Conservation (phyloP, 2,113 vertebrate species). For the Pontoporia blainvillei region DNA sequence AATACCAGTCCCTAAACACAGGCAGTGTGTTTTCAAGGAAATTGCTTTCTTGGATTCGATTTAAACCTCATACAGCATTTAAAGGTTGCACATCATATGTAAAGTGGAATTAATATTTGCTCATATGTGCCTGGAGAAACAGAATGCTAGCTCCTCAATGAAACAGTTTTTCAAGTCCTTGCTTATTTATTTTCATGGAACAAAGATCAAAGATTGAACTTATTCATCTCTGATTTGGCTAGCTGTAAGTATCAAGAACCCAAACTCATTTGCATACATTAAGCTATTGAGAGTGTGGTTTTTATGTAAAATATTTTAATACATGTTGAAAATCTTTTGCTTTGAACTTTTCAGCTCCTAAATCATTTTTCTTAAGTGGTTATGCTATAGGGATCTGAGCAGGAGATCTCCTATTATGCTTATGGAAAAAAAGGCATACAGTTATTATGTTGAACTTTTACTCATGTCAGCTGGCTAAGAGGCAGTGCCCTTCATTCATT, state of each 20-base stretch:
- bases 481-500: neutral
- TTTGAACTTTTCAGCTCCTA: neutral
- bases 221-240: neutral
- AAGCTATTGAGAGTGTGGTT: neutral
- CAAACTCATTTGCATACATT: neutral
- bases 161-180: neutral
- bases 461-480: neutral
- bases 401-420: neutral
- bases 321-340: neutral
- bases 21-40: neutral
- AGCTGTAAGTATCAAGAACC: neutral
- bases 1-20: neutral
- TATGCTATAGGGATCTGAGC: neutral
- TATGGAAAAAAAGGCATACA: neutral
- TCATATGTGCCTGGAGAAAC: neutral
- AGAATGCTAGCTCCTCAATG: neutral
- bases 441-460: neutral
- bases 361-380: neutral
- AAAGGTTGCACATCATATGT: neutral
- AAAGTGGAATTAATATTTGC: neutral
- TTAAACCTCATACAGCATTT: neutral
- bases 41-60: neutral
- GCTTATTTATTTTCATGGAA: neutral
- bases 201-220: neutral
- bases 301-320: neutral